A percentile compares a stretch with the other conserved stretches of the same genome.
Evolutionary conservation across 2,888 invertebrate genomes (phyloP).

Genomic region (Hyposoter didymator): DNA sequence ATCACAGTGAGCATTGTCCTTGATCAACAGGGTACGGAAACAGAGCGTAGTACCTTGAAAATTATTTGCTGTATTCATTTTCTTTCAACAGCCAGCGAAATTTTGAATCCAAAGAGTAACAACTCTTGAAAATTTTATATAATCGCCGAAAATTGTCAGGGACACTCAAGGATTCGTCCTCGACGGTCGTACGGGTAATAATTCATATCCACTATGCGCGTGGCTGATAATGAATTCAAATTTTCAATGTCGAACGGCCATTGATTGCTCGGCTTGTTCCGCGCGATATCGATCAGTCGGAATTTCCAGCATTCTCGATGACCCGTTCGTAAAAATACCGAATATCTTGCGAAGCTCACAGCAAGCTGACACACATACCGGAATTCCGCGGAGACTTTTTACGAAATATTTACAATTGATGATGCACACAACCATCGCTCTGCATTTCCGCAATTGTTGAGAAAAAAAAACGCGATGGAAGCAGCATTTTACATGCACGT

Average conservation of each 20-base stretch:
- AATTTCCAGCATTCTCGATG: not conserved
- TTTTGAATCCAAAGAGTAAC: not conserved
- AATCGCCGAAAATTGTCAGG: not conserved
- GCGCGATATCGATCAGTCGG: not conserved
- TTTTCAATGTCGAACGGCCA: not conserved
- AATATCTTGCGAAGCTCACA: not conserved
- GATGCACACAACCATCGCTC: constrained; percentile 3
- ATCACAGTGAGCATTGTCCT: not conserved
- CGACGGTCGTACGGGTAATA: not conserved
- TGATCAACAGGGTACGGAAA: not conserved
- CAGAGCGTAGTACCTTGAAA: not conserved
- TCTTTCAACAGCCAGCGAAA: not conserved
- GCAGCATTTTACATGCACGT: not conserved
- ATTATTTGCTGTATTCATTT: not conserved
- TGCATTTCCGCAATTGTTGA: not conserved
- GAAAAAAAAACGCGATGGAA: not conserved
- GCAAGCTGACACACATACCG: not conserved
- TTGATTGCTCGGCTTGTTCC: not conserved
- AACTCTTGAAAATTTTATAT: not conserved
- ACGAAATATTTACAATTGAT: not conserved
- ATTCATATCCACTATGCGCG: not conserved
- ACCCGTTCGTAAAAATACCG: not conserved
- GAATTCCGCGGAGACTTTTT: not conserved
- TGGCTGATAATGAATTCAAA: not conserved
- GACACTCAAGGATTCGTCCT: not conserved